phyloP scores from a whole-genome alignment of 2,113 vertebrate genomes.

The Tupaia tana region DNA sequence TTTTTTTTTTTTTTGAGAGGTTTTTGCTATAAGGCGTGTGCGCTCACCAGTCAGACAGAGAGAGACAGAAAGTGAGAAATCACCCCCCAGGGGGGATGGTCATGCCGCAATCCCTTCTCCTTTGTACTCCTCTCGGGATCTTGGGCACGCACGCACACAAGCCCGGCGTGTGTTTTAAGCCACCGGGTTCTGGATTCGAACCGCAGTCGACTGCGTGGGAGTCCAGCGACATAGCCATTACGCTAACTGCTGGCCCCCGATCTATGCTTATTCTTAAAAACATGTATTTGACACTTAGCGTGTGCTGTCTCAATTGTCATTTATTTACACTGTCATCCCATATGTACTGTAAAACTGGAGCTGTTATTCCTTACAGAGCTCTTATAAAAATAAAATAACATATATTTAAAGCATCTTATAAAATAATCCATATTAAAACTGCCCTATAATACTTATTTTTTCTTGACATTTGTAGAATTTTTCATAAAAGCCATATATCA shows the following conservation, averaged over 20 bases:
- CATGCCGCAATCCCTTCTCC: too few species aligned
- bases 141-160: too few species aligned
- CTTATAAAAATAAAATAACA: not conserved
- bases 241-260: not conserved
- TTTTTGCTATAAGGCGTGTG: too few species aligned
- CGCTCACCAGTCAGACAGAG: too few species aligned
- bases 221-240: too few species aligned
- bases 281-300: not conserved
- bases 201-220: too few species aligned
- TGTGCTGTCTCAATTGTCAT: not conserved
- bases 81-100: too few species aligned
- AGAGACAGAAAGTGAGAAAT: too few species aligned
- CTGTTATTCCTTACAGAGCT: not conserved
- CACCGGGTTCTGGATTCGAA: too few species aligned
- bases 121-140: too few species aligned
- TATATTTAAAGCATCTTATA: not conserved
- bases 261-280: not conserved
- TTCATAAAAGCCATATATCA: not conserved
- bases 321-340: not conserved
- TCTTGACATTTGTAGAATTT: conserved; percentile 3
- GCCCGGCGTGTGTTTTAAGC: too few species aligned
- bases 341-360: not conserved
- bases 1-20: too few species aligned
- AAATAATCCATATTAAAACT: conserved; percentile 27
- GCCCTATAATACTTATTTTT: not conserved